Conservation (phyloP, 1,140 invertebrate genomes). For the Tetramorium simillimum region DNA sequence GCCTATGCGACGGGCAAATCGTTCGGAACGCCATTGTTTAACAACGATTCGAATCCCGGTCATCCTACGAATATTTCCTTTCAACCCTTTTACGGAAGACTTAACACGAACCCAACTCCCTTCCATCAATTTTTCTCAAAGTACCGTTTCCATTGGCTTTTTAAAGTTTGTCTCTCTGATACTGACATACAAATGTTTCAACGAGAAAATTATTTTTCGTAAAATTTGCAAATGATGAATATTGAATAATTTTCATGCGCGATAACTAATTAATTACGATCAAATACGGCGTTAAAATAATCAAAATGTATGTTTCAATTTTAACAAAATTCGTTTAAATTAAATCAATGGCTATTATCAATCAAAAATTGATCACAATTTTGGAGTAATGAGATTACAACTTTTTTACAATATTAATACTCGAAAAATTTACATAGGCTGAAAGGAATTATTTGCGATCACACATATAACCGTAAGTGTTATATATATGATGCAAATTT, state of each 20-base stretch:
- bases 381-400: neutral
- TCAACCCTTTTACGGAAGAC: constrained; percentile 78
- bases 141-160: constrained; percentile 46
- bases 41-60: constrained; percentile 78
- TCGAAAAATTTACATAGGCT: neutral
- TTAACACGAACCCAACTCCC: constrained; percentile 65
- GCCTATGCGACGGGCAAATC: constrained; percentile 80
- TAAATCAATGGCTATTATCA: neutral
- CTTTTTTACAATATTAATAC: neutral
- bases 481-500: constrained; percentile 19
- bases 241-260: neutral
- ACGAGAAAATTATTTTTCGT: constrained; percentile 1
- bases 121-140: constrained; percentile 30
- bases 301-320: neutral
- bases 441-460: constrained; percentile 22
- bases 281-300: neutral
- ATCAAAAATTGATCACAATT: neutral
- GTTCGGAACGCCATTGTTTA: constrained; percentile 84
- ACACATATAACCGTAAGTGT: neutral
- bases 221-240: neutral
- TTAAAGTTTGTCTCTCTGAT: neutral
- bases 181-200: neutral
- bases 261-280: neutral
- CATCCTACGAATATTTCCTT: constrained; percentile 79
- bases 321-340: neutral